Evolutionary conservation across 2,797 vertebrate species (phyloP).

Genomic region (Bufotes viridis): DNA sequence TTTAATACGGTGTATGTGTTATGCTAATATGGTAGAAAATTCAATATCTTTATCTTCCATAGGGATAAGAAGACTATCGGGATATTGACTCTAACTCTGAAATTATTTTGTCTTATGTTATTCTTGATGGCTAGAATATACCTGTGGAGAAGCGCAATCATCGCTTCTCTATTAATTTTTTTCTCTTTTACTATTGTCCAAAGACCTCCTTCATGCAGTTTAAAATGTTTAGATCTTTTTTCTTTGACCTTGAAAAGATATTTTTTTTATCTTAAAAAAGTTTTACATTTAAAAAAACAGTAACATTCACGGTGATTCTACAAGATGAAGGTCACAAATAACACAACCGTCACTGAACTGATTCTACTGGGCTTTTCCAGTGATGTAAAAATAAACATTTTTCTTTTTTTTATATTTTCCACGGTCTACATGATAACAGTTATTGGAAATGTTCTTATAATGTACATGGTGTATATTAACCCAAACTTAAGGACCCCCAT

Average conservation of each 20-base stretch:
- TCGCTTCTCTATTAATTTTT: not conserved
- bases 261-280: not conserved
- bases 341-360: not conserved
- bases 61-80: too few relatives aligned
- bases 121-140: too few relatives aligned
- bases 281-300: too few relatives aligned
- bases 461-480: constrained; percentile 56
- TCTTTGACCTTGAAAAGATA: not conserved
- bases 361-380: constrained; percentile 29
- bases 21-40: too few relatives aligned
- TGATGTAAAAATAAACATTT: not conserved
- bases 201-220: too few relatives aligned
- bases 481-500: constrained; percentile 63
- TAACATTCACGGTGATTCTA: too few relatives aligned
- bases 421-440: constrained; percentile 62
- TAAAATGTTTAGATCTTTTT: not conserved
- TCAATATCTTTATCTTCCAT: too few relatives aligned
- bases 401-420: constrained; percentile 64
- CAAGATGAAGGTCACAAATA: not conserved
- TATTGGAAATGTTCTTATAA: constrained; percentile 64
- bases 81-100: too few relatives aligned
- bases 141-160: too few relatives aligned
- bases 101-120: too few relatives aligned
- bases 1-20: too few relatives aligned
- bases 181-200: not conserved